Evolutionary conservation across 2,888 invertebrate species (phyloP).

Genomic region (Zele albiditarsus): DNA sequence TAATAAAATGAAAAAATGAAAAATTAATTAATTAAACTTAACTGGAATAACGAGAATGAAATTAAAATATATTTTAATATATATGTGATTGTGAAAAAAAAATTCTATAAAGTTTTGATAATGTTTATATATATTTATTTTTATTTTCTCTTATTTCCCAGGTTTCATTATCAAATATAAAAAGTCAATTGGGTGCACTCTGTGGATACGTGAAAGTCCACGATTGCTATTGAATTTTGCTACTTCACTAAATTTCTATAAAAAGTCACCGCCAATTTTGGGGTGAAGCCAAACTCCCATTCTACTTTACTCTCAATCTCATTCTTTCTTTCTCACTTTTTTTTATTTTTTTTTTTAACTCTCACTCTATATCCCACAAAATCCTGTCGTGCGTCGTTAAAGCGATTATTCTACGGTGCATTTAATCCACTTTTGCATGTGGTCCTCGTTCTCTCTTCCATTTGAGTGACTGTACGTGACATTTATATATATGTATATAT

Average conservation of each 20-base stretch:
- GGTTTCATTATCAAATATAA: not conserved
- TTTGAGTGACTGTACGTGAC: not conserved
- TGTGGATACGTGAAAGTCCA: not conserved
- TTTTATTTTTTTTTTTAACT: not conserved
- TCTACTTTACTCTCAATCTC: slow-evolving; percentile 6
- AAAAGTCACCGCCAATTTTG: slow-evolving; percentile 13
- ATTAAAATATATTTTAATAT: slow-evolving; percentile 9
- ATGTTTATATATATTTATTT: not conserved
- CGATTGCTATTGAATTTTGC: slow-evolving; percentile 14
- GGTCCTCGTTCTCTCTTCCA: slow-evolving; percentile 20
- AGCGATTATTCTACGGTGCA: slow-evolving; percentile 39
- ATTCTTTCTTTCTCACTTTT: slow-evolving; percentile 8
- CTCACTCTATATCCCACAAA: not conserved
- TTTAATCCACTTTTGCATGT: slow-evolving; percentile 41
- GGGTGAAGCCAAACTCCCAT: slow-evolving; percentile 23
- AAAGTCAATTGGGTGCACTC: slow-evolving; percentile 7
- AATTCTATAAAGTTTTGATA: slow-evolving; percentile 2
- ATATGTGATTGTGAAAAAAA: not conserved
- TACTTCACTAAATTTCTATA: slow-evolving; percentile 9
- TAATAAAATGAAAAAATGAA: too few relatives aligned
- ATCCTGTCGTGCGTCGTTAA: slow-evolving; percentile 31
- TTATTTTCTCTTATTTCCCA: slow-evolving; percentile 6
- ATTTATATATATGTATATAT: not conserved
- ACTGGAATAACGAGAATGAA: too few relatives aligned
- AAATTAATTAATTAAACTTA: too few relatives aligned